Base-by-base conservation (phyloP, 1,140 invertebrate species). In the Hylyphantes graminicola region DNA sequence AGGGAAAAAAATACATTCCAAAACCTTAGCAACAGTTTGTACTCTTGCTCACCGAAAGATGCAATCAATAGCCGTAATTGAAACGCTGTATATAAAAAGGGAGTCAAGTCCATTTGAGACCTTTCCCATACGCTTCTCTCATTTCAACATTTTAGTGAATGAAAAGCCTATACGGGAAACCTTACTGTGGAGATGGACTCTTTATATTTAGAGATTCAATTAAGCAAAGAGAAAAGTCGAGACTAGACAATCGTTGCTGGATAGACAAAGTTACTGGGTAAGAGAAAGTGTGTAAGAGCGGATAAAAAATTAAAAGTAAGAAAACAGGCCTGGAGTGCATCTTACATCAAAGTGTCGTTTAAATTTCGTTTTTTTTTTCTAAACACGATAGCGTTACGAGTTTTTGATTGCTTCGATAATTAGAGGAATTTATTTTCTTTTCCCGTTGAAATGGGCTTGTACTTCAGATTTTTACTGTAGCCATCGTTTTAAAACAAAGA, bases 341-440 rank as follows among this genome's bases (percentile, higher is more conserved):
- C 65, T 80, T 80, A 70, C 77, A 80, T 80, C 64, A 68, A 80
- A 80, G 51, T 70, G 65, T 80, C 77, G 65, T 80, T 80, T 80
- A 80, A 80, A 68, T 80, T 80, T 50, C 65, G 70, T 68, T 80
- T 80, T 80, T 67, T 79, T 80, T 35, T 35, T 35, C 55, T 70
- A 80, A 59, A 21, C 55, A 13, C 65, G 54, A 80, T 80, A 80
- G 55, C 77, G 59, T 57, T 68, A 70, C 77, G 65, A 80, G 77
- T 68, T 80, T 70, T 80, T 80, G 77, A 80, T 80, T 80, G 77
- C 77, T 59, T 64, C 73, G 79, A 81, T 72, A 81, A 81, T 81
- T 81, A 72, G 57, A 63, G 68, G 57, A 81, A 73, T 73, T 59
- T 35, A 70, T 64, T 81, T 81, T 81, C 65, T 55, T 12, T 65